Percentiles rank a stretch among this genome's conserved stretches.
Evolutionary conservation across 2,888 invertebrate genomes (phyloP).

Genomic region (Thecophora atra): DNA sequence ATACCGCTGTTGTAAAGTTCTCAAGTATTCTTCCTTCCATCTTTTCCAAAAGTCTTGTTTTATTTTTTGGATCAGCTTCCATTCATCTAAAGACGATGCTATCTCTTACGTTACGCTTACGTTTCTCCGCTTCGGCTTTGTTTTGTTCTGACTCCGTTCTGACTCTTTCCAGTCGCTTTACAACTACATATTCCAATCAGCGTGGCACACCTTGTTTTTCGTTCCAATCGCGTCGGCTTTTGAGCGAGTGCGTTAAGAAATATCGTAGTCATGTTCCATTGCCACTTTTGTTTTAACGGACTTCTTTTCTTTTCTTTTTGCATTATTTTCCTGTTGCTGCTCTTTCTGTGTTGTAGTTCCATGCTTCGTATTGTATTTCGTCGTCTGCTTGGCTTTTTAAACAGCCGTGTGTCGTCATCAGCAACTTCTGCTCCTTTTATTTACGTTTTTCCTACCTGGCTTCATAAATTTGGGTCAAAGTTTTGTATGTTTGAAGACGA

Average conservation of each 20-base stretch:
- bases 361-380: not conserved
- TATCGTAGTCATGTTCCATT: not conserved
- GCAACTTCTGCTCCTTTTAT: not conserved
- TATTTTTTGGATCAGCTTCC: no score
- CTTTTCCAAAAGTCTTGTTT: no score
- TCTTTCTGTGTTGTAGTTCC: not conserved
- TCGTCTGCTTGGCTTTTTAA: not conserved
- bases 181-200: constrained; percentile 14
- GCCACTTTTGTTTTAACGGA: constrained; percentile 2
- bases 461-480: not conserved
- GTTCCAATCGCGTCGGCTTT: constrained; percentile 11
- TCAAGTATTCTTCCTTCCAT: no score
- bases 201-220: constrained; percentile 30
- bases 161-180: constrained; percentile 8
- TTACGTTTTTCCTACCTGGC: not conserved
- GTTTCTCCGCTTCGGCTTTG: not conserved
- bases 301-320: not conserved
- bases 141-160: no score
- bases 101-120: no score
- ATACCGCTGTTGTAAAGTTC: no score
- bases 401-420: not conserved
- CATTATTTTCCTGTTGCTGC: constrained; percentile 2
- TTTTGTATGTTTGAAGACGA: not conserved
- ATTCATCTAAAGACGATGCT: no score
- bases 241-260: constrained; percentile 21